phyloP scores from a whole-genome alignment of 23 tunicate genomes.

The Phallusia fumigata region DNA sequence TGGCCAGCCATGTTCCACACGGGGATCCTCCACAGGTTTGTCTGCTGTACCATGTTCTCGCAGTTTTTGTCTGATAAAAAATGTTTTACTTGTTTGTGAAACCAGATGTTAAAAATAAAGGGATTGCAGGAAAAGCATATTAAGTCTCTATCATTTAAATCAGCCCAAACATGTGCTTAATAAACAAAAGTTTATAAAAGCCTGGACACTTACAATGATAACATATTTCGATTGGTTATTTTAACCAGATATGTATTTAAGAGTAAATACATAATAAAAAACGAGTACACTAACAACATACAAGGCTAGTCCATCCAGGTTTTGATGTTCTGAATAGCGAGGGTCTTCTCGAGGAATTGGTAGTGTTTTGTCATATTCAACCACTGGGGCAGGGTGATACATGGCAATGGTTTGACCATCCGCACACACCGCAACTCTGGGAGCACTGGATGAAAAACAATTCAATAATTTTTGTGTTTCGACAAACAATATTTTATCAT shows the following conservation, averaged over 20 bases:
- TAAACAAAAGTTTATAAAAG: no score
- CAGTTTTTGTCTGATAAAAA: conserved; percentile 42
- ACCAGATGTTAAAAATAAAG: background rate
- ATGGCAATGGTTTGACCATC: conserved; percentile 68
- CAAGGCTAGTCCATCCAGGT: conserved; percentile 36
- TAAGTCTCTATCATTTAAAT: no score
- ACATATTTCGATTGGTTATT: no score
- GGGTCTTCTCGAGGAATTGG: conserved; percentile 84
- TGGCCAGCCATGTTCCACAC: conserved; percentile 44
- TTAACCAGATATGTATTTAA: no score
- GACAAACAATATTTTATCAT: no score
- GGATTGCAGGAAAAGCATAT: no score
- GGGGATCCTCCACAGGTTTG: conserved; percentile 55
- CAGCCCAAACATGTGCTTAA: no score
- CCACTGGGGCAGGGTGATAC: conserved; percentile 65
- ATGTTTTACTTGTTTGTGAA: no score
- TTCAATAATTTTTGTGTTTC: background rate
- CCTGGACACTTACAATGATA: no score
- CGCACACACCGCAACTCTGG: conserved; percentile 70
- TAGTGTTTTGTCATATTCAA: conserved; percentile 70
- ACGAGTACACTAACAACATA: conserved; percentile 11
- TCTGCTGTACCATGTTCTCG: conserved; percentile 31
- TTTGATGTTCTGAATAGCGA: conserved; percentile 45
- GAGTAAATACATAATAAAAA: no score
- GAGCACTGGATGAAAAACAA: conserved; percentile 29